A percentile compares a stretch with the other conserved stretches of the same genome.
Conservation (phyloP, 37 sponge, comb jelly and placozoan species). For the Crambe crambe region DNA sequence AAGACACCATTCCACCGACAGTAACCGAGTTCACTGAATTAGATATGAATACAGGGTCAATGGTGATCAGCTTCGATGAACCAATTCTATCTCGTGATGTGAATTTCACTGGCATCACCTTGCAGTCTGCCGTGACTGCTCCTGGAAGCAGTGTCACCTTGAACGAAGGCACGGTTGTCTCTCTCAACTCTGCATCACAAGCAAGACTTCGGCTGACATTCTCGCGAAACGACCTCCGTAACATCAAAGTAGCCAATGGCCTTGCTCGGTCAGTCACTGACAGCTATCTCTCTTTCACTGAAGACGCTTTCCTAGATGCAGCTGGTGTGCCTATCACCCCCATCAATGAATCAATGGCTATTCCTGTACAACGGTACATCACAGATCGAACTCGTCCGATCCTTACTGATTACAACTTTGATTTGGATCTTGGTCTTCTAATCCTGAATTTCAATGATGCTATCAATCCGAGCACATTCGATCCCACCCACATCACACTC, state of each 20-base stretch:
- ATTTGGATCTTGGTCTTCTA: constrained; percentile 54
- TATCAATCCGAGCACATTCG: constrained; percentile 54
- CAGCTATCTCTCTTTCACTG: constrained; percentile 52
- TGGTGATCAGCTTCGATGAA: constrained; percentile 75
- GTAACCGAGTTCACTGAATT: constrained; percentile 52
- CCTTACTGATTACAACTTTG: constrained; percentile 48
- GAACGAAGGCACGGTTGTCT: constrained; percentile 40
- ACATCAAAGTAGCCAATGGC: constrained; percentile 56
- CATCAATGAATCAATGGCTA: constrained; percentile 1
- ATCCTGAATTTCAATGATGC: constrained; percentile 81
- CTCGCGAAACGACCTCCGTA: constrained; percentile 53
- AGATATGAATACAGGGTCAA: constrained; percentile 79
- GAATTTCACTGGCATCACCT: constrained; percentile 42
- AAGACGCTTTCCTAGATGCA: constrained; percentile 72
- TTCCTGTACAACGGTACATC: constrained; percentile 24
- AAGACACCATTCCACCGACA: constrained; percentile 64
- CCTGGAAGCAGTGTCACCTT: constrained; percentile 33
- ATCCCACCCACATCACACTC: constrained; percentile 61
- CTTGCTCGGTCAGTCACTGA: constrained; percentile 31
- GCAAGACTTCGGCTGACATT: constrained; percentile 47
- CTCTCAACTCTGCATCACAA: constrained; percentile 36
- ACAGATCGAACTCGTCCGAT: constrained; percentile 54
- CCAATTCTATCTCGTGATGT: constrained; percentile 74
- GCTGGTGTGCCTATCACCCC: constrained; percentile 66
- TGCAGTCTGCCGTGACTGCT: constrained; percentile 45